phyloP scores from a whole-genome alignment of 2,888 invertebrate genomes.

The Cetonia aurata region DNA sequence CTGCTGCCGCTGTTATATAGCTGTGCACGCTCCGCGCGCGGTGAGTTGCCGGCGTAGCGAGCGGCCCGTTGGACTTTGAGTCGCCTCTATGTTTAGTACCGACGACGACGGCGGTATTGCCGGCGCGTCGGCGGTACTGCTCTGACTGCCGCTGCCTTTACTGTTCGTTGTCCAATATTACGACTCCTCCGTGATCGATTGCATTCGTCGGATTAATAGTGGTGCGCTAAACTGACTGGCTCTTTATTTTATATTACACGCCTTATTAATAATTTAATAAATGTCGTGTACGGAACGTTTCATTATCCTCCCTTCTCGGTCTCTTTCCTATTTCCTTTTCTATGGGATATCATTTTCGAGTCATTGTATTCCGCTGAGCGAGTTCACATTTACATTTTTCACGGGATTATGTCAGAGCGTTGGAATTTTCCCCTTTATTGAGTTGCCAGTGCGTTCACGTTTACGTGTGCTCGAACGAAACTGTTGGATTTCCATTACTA shows the following conservation, averaged over 20 bases:
- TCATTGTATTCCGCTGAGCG: slow-evolving; percentile 8
- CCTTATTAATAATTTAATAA: slow-evolving; percentile 37
- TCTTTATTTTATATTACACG: slow-evolving; percentile 32
- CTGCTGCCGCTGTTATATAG: slow-evolving; percentile 49
- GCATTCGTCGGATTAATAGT: slow-evolving; percentile 27
- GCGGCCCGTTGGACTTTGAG: slow-evolving; percentile 57
- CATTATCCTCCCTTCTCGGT: not conserved
- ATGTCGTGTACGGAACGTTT: slow-evolving; percentile 13
- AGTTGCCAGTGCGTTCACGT: not conserved
- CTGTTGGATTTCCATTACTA: slow-evolving; percentile 22
- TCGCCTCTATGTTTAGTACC: slow-evolving; percentile 47
- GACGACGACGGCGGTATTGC: not conserved
- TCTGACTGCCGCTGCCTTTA: not conserved
- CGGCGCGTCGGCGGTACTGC: slow-evolving; percentile 19
- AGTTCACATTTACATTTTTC: slow-evolving; percentile 28
- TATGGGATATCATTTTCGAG: not conserved
- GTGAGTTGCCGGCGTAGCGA: slow-evolving; percentile 52
- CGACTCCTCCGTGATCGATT: slow-evolving; percentile 20
- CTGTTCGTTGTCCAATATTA: no score
- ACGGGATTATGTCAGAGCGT: slow-evolving; percentile 30
- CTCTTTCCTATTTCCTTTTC: not conserved
- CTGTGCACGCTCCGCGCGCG: slow-evolving; percentile 31
- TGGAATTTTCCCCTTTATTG: slow-evolving; percentile 34
- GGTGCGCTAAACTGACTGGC: slow-evolving; percentile 8
- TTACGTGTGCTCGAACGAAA: slow-evolving; percentile 24